These are phyloP conservation scores for Chamaetylas fuelleborni DNA, from an alignment of 2,113 vertebrate species.

Conservation along the genomic window DNA sequence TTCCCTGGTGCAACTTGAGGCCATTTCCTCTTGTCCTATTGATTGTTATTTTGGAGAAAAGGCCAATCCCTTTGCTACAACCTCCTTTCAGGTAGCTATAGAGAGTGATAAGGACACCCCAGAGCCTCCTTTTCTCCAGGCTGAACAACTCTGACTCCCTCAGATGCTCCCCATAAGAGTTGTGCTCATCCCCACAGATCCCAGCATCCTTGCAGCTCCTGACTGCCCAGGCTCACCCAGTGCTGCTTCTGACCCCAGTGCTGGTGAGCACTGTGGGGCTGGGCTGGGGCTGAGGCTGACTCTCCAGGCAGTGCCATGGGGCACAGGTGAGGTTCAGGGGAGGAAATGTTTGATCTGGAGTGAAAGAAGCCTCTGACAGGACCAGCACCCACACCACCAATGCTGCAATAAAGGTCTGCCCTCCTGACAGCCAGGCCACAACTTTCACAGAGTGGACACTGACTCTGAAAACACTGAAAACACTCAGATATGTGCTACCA, in stretches of 20 bases:
- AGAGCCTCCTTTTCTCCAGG: not conserved
- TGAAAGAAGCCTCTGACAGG: not conserved
- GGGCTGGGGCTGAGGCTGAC: not conserved
- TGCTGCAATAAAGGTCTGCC: not conserved
- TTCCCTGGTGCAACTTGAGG: not conserved
- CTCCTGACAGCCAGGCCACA: accelerated
- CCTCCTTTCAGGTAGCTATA: not conserved
- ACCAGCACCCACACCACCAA: not conserved
- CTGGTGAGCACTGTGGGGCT: not conserved
- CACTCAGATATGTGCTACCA: not conserved
- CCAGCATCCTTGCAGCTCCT: not conserved
- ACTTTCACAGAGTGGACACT: not conserved
- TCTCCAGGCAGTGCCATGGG: not conserved
- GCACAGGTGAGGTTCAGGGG: not conserved
- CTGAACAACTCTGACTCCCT: not conserved
- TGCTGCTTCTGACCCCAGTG: not conserved
- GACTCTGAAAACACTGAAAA: not conserved
- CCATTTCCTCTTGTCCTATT: not conserved
- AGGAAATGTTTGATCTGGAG: not conserved
- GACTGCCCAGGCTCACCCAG: not conserved
- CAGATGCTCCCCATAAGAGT: not conserved
- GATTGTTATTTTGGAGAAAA: not conserved
- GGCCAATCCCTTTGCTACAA: not conserved
- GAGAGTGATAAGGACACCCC: not conserved
- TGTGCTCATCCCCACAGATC: no score